phyloP scores from a whole-genome alignment of 2,113 vertebrate species.

The Gulo gulo region DNA sequence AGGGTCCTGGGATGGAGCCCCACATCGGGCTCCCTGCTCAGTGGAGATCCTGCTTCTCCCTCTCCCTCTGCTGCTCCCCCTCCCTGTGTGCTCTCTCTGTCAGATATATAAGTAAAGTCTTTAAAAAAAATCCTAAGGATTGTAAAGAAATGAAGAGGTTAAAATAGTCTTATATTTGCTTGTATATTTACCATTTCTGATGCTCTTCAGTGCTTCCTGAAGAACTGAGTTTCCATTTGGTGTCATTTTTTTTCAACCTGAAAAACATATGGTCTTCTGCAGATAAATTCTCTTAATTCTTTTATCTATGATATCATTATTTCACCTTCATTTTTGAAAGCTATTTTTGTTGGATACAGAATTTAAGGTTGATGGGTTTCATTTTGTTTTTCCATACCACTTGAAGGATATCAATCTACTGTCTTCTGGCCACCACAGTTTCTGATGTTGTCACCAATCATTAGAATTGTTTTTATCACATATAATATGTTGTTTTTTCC shows the following conservation, averaged over 20 bases:
- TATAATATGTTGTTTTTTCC: background rate
- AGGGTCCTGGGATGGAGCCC: background rate
- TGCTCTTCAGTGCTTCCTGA: background rate
- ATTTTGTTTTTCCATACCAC: background rate
- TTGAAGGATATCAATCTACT: background rate
- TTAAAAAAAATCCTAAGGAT: background rate
- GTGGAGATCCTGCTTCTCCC: no score
- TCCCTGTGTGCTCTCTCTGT: no score
- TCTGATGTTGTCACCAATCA: background rate
- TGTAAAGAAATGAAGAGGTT: background rate
- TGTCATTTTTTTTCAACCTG: background rate
- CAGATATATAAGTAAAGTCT: no score
- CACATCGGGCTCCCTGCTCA: no score
- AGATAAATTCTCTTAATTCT: background rate
- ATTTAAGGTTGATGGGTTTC: background rate
- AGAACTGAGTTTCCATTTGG: background rate
- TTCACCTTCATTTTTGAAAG: background rate
- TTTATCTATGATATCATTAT: background rate
- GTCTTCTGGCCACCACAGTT: background rate
- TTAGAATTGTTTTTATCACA: background rate
- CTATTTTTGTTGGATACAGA: background rate
- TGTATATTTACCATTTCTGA: background rate
- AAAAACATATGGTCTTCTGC: background rate
- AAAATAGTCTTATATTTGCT: background rate
- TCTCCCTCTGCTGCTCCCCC: no score